Conservation (phyloP, 1,140 invertebrate genomes). For the Habropoda laboriosa region DNA sequence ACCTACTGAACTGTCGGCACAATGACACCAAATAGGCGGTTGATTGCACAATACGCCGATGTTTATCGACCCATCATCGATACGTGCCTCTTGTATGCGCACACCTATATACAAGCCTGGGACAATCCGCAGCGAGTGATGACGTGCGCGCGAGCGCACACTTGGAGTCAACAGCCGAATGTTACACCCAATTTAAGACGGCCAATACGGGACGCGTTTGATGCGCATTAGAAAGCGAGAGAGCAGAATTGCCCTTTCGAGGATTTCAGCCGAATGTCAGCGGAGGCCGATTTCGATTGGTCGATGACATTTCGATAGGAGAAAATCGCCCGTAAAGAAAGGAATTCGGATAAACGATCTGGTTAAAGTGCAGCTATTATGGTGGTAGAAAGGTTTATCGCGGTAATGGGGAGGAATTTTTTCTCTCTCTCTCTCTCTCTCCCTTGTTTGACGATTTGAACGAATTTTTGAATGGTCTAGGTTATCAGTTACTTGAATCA, state of each 20-base stretch:
- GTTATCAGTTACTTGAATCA: no score
- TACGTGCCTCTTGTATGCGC: slow-evolving; percentile 66
- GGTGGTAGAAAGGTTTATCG: not conserved
- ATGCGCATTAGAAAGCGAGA: slow-evolving; percentile 71
- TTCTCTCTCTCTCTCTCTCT: no score
- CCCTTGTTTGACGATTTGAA: no score
- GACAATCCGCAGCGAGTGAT: slow-evolving; percentile 24
- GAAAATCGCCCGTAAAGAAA: not conserved
- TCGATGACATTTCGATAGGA: slow-evolving; percentile 23
- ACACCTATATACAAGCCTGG: not conserved
- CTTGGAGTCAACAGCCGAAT: slow-evolving; percentile 77
- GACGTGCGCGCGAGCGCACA: slow-evolving; percentile 58
- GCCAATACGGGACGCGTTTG: slow-evolving; percentile 70
- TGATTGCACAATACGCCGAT: slow-evolving; percentile 80
- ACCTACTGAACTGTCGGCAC: slow-evolving; percentile 75
- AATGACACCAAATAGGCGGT: slow-evolving; percentile 81
- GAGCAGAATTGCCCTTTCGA: slow-evolving; percentile 61
- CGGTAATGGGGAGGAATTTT: no score
- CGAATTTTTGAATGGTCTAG: no score
- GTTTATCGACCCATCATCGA: slow-evolving; percentile 80
- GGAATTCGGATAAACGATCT: not conserved
- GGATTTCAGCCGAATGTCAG: slow-evolving; percentile 60
- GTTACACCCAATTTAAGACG: slow-evolving; percentile 80
- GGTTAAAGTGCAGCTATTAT: not conserved
- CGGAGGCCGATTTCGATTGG: slow-evolving; percentile 15